Evolutionary conservation across 1,140 invertebrate genomes (phyloP).

Genomic region (Apis dorsata): DNA sequence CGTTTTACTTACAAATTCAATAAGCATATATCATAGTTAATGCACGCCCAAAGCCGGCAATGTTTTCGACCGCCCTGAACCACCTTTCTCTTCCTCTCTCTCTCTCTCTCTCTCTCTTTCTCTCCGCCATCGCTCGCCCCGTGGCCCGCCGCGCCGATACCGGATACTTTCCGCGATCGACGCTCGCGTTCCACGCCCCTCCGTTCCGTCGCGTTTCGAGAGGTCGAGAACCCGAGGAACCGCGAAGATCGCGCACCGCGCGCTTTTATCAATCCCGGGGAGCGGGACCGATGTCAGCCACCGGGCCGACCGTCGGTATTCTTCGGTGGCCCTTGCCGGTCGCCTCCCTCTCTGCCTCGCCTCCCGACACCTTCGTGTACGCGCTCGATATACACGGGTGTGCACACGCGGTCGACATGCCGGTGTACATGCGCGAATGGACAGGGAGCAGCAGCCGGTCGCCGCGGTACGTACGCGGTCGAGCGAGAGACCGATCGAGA

Average conservation of each 20-base stretch:
- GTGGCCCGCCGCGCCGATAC: background rate
- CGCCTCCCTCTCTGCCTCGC: slow-evolving; percentile 37
- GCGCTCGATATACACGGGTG: slow-evolving; percentile 43
- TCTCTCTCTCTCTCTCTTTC: background rate
- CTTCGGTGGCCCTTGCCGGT: slow-evolving; percentile 35
- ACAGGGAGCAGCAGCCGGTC: slow-evolving; percentile 20
- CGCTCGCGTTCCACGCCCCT: background rate
- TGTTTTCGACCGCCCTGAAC: slow-evolving; percentile 71
- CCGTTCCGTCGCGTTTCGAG: background rate
- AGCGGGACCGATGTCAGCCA: slow-evolving; percentile 26
- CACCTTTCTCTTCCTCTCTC: slow-evolving; percentile 55
- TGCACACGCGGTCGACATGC: slow-evolving; percentile 44
- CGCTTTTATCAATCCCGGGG: slow-evolving; percentile 12
- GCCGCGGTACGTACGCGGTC: background rate
- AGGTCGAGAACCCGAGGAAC: no score
- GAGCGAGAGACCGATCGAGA: background rate
- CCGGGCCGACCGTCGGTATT: slow-evolving; percentile 60
- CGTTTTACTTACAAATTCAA: slow-evolving; percentile 77
- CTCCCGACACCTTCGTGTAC: slow-evolving; percentile 60
- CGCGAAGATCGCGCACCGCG: no score
- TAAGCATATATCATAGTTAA: slow-evolving; percentile 78
- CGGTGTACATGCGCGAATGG: slow-evolving; percentile 47
- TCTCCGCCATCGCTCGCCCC: background rate
- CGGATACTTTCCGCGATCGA: background rate
- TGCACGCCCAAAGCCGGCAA: slow-evolving; percentile 68